Evolutionary conservation across 2,888 invertebrate genomes (phyloP).

Genomic region (Thera obeliscata): DNA sequence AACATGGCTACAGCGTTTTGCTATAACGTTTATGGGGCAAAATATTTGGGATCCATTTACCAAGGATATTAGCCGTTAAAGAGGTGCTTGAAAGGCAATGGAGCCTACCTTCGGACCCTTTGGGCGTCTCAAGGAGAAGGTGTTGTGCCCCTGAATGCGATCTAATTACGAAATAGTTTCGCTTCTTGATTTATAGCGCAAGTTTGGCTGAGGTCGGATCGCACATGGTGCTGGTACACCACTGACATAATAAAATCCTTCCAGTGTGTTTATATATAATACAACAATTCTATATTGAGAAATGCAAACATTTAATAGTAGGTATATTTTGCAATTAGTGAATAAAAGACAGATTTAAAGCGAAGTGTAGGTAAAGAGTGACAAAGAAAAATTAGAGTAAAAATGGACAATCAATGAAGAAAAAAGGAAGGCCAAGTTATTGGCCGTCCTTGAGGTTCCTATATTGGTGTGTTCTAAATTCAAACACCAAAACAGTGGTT

Average conservation of each 20-base stretch:
- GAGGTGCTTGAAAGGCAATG: slow-evolving; percentile 81
- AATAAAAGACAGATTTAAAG: no score
- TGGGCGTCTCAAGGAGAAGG: slow-evolving; percentile 79
- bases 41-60: slow-evolving; percentile 82
- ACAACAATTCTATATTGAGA: not conserved
- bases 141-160: slow-evolving; percentile 84
- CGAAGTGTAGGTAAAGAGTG: no score
- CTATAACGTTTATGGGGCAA: slow-evolving; percentile 71
- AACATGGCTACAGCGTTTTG: slow-evolving; percentile 72
- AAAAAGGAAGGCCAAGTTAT: no score
- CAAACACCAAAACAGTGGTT: no score
- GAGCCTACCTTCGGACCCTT: slow-evolving; percentile 80
- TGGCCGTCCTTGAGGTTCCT: no score
- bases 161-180: slow-evolving; percentile 86
- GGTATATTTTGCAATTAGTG: no score
- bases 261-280: not conserved
- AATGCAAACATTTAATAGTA: no score
- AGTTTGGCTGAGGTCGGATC: slow-evolving; percentile 71
- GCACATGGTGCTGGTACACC: slow-evolving; percentile 70
- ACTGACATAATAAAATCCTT: slow-evolving; percentile 73
- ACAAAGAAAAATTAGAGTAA: no score
- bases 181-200: slow-evolving; percentile 85
- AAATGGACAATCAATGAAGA: no score
- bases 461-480: no score
- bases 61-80: slow-evolving; percentile 82